Conservation (phyloP, 1,140 invertebrate genomes). For the Leptopilina clavipes region DNA sequence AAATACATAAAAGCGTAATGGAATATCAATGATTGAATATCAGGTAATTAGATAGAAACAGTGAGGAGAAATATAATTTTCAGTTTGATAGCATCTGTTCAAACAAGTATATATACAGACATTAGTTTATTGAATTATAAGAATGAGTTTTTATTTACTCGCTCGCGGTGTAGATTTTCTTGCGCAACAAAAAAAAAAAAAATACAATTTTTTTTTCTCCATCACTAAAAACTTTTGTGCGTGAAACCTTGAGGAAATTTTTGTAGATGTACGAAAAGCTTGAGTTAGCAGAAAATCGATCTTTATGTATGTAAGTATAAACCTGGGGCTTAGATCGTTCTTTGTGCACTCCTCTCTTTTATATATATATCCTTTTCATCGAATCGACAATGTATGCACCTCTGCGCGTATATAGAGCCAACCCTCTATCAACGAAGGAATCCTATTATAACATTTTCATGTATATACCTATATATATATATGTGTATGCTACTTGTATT, state of each 20-base stretch:
- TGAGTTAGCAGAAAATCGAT: constrained; percentile 19
- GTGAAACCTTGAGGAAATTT: not conserved
- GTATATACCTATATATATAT: not conserved
- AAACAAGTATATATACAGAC: not conserved
- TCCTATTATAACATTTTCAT: constrained; percentile 12
- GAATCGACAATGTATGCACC: constrained; percentile 9
- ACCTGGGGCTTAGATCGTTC: constrained; percentile 18
- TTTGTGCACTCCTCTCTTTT: constrained; percentile 19
- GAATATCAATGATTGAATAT: too few relatives aligned
- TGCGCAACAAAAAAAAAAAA: not conserved
- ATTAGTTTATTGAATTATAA: not conserved
- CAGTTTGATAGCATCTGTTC: not conserved
- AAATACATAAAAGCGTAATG: too few relatives aligned
- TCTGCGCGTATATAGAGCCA: not conserved
- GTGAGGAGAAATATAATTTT: not conserved
- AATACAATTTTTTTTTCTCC: not conserved
- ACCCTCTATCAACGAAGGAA: constrained; percentile 8
- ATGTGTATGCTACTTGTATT: constrained; percentile 19
- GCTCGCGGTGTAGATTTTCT: too few relatives aligned
- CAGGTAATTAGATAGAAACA: not conserved
- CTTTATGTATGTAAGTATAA: not conserved
- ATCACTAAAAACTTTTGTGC: not conserved
- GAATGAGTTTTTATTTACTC: not conserved
- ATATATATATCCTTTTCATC: constrained; percentile 14
- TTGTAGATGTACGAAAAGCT: not conserved